Base-by-base conservation (phyloP, 1,140 invertebrate genomes). In the Cherax quadricarinatus region DNA sequence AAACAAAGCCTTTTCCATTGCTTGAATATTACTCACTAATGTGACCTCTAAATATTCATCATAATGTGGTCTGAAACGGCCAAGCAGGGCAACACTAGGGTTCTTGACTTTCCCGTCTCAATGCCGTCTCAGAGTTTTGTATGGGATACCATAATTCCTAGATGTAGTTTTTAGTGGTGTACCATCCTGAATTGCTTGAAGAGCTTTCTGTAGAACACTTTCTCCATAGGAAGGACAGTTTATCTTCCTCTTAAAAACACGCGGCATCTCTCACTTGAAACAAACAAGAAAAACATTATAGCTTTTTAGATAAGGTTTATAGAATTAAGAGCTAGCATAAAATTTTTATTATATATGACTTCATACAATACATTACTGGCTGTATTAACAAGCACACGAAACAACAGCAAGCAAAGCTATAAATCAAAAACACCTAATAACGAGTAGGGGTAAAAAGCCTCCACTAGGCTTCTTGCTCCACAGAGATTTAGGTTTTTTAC, bases 111-210 rank as follows among this genome's bases (percentile, higher is more conserved):
- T n/a, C n/a, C n/a, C n/a, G n/a, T n/a, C n/a, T n/a, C n/a, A n/a
- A n/a, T n/a, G n/a, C n/a, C n/a, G n/a, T n/a, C n/a, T n/a, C 57
- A 86, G 62, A 86, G 84, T 66, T 41, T 86, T 66, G 84, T 60
- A 86, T n/a, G 84, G 84, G 84, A 86, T 85, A 4, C 83, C 83
- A 85, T 85, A 85, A 62, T n/a, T 78, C 78, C 86, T 51, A 41
- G 86, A 48, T 21, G 78, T 49, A 51, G 73, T 53, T 78, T 88
- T 88, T 30, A 88, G 73, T 78, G 70, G 86, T 78, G 12, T 53
- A 51, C 70, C 86, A 88, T 88, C 78, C 70, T 73, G 75, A 78
- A 62, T n/a, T n/a, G n/a, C n/a, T n/a, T n/a, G n/a, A 49, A 88
- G 21, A 41, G 21, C 3, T 48, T 57, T 21, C 86, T 75, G 30